Conservation (phyloP, 64 coral and sea anemone genomes). For the Actinia tenebrosa region DNA sequence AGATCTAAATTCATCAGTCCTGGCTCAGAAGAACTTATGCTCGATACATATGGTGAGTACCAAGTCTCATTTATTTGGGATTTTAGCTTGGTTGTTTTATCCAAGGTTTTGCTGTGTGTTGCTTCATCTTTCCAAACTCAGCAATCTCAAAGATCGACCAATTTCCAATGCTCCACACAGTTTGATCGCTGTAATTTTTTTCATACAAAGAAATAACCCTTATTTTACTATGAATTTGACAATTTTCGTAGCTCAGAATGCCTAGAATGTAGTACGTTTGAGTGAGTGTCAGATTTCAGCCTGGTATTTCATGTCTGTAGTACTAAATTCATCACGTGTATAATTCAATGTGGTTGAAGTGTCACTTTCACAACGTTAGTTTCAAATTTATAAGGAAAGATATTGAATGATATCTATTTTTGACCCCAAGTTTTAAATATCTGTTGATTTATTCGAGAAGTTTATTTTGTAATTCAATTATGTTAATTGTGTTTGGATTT, state of each 20-base stretch:
- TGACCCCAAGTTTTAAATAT: not conserved
- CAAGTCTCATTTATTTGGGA: not conserved
- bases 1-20: slow-evolving; percentile 83
- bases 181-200: not conserved
- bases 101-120: not conserved
- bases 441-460: not conserved
- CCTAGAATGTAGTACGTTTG: not conserved
- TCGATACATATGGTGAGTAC: not conserved
- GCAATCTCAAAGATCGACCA: not conserved
- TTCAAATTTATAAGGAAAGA: not conserved
- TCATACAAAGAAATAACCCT: not conserved
- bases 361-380: not conserved
- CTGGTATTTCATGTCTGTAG: not conserved
- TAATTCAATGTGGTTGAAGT: not conserved
- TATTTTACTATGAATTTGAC: not conserved
- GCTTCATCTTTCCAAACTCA: not conserved
- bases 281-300: not conserved
- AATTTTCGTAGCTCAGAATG: not conserved
- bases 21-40: slow-evolving; percentile 44
- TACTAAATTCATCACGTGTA: not conserved
- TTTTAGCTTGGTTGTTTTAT: not conserved
- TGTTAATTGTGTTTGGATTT: not conserved
- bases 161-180: not conserved
- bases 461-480: not conserved
- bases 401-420: not conserved